These are phyloP conservation scores for Drymodes brunneopygia DNA, from an alignment of 2,113 vertebrate species.

Conservation along the genomic window DNA sequence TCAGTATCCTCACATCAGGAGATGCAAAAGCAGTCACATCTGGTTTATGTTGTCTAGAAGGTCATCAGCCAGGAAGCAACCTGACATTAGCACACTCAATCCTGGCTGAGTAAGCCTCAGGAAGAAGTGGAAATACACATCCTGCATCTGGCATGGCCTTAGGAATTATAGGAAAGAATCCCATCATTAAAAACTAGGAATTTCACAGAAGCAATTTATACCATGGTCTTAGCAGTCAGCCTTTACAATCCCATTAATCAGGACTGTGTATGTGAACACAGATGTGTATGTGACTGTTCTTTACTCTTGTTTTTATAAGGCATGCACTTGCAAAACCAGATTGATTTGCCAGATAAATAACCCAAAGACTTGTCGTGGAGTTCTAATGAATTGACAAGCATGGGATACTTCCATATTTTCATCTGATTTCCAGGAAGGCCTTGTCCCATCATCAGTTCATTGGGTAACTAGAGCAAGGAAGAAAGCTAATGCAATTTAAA, in stretches of 20 bases:
- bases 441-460: slow-evolving; percentile 70
- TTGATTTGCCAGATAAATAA: background rate
- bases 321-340: background rate
- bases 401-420: slow-evolving; percentile 63
- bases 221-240: background rate
- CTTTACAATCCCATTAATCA: background rate
- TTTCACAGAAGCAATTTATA: background rate
- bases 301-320: background rate
- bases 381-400: slow-evolving; percentile 49
- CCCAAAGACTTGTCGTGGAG: slow-evolving; percentile 62
- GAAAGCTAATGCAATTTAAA: slow-evolving; percentile 71
- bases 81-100: background rate
- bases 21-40: background rate
- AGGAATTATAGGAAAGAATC: background rate
- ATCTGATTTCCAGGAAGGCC: slow-evolving; percentile 70
- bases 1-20: background rate
- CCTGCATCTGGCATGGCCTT: background rate
- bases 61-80: background rate
- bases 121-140: background rate
- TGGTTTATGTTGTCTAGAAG: background rate
- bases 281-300: background rate
- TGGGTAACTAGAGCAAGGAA: slow-evolving; percentile 74
- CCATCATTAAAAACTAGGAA: background rate
- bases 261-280: background rate
- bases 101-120: background rate